A percentile compares a stretch with the other conserved stretches of the same genome.
Evolutionary conservation across 2,888 invertebrate species (phyloP).

Genomic region (Pemphredon lugubris): DNA sequence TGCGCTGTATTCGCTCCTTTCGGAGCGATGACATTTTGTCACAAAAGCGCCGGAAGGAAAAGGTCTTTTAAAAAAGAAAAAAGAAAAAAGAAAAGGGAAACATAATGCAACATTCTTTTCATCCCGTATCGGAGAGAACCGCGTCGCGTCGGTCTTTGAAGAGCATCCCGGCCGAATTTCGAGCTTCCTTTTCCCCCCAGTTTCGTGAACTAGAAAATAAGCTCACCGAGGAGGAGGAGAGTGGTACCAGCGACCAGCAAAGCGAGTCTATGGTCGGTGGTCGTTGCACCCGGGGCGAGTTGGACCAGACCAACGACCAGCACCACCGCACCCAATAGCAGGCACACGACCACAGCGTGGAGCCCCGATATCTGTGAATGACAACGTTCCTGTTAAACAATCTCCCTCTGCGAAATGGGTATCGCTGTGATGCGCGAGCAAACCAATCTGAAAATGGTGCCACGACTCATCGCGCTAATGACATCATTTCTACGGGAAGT

Average conservation of each 20-base stretch:
- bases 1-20: no score
- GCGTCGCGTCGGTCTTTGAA: no score
- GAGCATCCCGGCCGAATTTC: slow-evolving; percentile 13
- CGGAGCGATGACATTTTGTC: no score
- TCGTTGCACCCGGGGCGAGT: slow-evolving; percentile 89
- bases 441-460: neutral
- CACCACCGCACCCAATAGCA: slow-evolving; percentile 88
- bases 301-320: slow-evolving; percentile 90
- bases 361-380: slow-evolving; percentile 86
- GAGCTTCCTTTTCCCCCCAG: neutral
- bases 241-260: slow-evolving; percentile 86
- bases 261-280: slow-evolving; percentile 88
- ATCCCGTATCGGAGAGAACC: no score
- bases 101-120: no score
- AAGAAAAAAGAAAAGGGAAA: no score
- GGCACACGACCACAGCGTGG: slow-evolving; percentile 88
- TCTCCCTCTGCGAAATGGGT: neutral
- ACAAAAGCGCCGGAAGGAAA: no score
- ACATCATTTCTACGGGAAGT: neutral
- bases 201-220: slow-evolving; percentile 19
- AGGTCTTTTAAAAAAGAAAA: no score
- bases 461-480: neutral
- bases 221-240: slow-evolving; percentile 84
- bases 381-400: slow-evolving; percentile 2
- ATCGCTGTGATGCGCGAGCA: neutral